These are phyloP conservation scores for Cygnus buccinator DNA, from an alignment of 2,113 vertebrate genomes.

Conservation along the genomic window DNA sequence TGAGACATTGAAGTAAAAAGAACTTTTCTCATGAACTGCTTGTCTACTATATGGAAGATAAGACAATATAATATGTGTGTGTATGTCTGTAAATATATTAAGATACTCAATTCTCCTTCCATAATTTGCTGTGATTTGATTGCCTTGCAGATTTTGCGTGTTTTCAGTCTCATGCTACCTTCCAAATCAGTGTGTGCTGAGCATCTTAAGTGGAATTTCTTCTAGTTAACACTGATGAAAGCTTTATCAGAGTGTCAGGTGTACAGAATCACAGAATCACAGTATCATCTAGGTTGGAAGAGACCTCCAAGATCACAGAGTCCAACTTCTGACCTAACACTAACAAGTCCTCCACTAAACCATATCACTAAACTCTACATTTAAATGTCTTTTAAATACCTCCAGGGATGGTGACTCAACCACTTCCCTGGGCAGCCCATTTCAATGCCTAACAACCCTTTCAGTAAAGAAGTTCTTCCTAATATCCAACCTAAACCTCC, in stretches of 20 bases:
- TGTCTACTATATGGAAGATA: background rate
- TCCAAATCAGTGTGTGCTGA: background rate
- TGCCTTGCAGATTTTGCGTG: background rate
- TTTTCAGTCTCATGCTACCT: background rate
- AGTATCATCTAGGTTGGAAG: too few relatives aligned
- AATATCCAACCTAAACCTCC: too few relatives aligned
- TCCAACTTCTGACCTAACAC: too few relatives aligned
- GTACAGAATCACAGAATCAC: too few relatives aligned
- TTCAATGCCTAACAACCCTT: too few relatives aligned
- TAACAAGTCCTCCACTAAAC: too few relatives aligned
- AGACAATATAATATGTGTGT: background rate
- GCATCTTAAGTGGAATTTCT: background rate
- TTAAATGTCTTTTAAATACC: too few relatives aligned
- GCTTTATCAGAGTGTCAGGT: background rate
- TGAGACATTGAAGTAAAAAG: background rate
- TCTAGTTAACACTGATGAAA: background rate
- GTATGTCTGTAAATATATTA: background rate
- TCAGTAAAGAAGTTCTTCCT: too few relatives aligned
- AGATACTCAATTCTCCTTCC: background rate
- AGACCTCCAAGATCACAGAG: too few relatives aligned
- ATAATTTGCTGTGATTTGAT: background rate
- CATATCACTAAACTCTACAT: too few relatives aligned
- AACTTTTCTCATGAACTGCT: background rate
- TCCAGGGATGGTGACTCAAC: too few relatives aligned
- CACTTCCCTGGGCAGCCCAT: too few relatives aligned